Evolutionary conservation across 2,888 invertebrate species (phyloP).

Genomic region (Drosophila histrio): DNA sequence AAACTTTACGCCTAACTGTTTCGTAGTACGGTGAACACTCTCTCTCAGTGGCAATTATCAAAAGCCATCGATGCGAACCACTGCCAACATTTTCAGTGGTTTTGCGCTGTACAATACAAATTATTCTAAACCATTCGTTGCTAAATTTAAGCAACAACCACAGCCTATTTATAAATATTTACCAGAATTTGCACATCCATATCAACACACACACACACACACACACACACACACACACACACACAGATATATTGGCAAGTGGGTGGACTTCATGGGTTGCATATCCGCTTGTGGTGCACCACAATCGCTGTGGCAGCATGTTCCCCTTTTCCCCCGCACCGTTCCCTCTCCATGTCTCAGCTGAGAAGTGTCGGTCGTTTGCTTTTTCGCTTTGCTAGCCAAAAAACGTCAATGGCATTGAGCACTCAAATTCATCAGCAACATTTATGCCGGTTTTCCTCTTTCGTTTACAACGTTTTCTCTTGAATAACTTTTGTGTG

Average conservation of each 20-base stretch:
- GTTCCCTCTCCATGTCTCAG: neutral
- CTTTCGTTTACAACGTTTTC: neutral
- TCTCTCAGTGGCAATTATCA: conserved; percentile 4
- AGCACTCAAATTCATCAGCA: conserved; percentile 44
- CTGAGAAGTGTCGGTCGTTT: conserved; percentile 32
- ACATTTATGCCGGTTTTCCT: neutral
- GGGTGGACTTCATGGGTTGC: conserved; percentile 24
- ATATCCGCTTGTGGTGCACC: conserved; percentile 67
- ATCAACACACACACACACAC: conserved; percentile 24
- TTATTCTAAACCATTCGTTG: conserved; percentile 34
- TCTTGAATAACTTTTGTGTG: neutral
- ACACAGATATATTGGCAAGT: conserved; percentile 1
- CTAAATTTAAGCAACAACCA: conserved; percentile 63
- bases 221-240: conserved; percentile 3
- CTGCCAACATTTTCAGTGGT: conserved; percentile 52
- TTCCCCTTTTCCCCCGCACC: neutral
- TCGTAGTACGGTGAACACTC: neutral
- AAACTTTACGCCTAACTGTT: neutral
- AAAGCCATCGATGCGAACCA: conserved; percentile 28
- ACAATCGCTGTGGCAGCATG: conserved; percentile 67
- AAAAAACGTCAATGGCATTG: conserved; percentile 38
- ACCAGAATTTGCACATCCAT: conserved; percentile 45
- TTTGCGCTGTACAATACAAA: conserved; percentile 35
- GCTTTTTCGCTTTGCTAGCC: conserved; percentile 30
- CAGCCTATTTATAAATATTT: conserved; percentile 75